Base-by-base conservation (phyloP, 2,113 vertebrate genomes). In the Dasyurus viverrinus region DNA sequence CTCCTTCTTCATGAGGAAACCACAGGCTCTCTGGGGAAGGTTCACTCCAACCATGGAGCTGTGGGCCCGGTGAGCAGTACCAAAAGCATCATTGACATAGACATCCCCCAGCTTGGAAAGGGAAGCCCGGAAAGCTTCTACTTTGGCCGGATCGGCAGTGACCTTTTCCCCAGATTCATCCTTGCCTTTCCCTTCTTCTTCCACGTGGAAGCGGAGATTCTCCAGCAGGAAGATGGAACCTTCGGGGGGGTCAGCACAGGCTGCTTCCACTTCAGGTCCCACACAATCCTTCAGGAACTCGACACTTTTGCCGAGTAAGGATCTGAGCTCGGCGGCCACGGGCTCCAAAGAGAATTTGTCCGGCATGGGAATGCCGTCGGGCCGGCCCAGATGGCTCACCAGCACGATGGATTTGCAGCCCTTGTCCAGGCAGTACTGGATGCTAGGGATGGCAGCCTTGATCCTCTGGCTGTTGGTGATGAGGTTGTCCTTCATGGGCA, bases 1-100 rank as follows among this genome's bases (percentile, higher is more conserved):
- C 98, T 99, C 99, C 94, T 99, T 99, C 99, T 99, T 99, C 99
- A 99, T 99, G 91, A 99, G 98, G 98, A 99, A 99, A 12, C 99
- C 99, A 53, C 99, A 99, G 0, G 99, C 99, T 96, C 99, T 99
- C 97, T 99, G 99, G 54, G 99, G 98, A 93, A 99, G 98, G 76
- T 99, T 98, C 52, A 99, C 99, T 54, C 99, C 99, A n/a, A 99
- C 99, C 99, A 99, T 99, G 96, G 99, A 99, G 98, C 99, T 99
- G 98, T 99, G 99, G 46, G 99, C 99, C 96, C 99, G 98, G 98
- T 99, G 99, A 0, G 99, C 99, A 0, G 99, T 99, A 95, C 99
- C 99, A 5, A 99, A 99, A 91, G 99, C 99, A 76, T 99, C 99
- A 0, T 99, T 99, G 96, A 99, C 0, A 27, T 99, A 99, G 50